Percentiles rank a stretch among this genome's conserved stretches.
phyloP scores from a whole-genome alignment of 2,888 invertebrate genomes.

The Perizoma affinitatum region DNA sequence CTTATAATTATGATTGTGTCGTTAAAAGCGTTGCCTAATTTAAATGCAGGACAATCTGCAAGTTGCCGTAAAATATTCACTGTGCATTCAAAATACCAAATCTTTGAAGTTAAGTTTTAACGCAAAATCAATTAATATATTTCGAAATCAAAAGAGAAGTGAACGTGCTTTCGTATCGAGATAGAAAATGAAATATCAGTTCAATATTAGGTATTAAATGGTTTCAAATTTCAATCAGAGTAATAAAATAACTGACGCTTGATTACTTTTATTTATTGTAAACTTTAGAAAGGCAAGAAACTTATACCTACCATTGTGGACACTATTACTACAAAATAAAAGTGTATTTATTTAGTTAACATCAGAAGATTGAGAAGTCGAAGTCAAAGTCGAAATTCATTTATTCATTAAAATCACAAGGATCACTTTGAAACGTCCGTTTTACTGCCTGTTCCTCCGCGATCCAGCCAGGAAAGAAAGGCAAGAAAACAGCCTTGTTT shows the following conservation, averaged over 20 bases:
- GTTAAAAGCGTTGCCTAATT: no score
- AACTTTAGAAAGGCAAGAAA: background rate
- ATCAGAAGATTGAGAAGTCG: no score
- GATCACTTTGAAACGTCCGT: no score
- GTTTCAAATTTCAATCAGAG: conserved; percentile 8
- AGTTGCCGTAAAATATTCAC: no score
- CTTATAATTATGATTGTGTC: no score
- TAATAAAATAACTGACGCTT: background rate
- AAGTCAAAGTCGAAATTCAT: no score
- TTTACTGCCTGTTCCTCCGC: no score
- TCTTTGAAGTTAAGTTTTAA: background rate
- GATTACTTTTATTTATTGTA: conserved; percentile 1
- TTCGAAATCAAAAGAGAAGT: conserved; percentile 42
- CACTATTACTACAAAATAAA: background rate
- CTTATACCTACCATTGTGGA: background rate
- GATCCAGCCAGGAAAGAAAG: no score
- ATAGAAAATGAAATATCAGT: conserved; percentile 31
- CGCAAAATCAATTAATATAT: conserved; percentile 34
- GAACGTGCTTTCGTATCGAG: conserved; percentile 40
- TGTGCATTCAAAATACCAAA: no score
- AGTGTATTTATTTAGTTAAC: background rate
- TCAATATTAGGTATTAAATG: conserved; percentile 23
- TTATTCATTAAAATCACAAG: no score
- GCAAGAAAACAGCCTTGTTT: no score
- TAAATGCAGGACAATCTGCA: no score